These are phyloP conservation scores for Drosophila robusta DNA, from an alignment of 2,888 invertebrate species.

Conservation along the genomic window DNA sequence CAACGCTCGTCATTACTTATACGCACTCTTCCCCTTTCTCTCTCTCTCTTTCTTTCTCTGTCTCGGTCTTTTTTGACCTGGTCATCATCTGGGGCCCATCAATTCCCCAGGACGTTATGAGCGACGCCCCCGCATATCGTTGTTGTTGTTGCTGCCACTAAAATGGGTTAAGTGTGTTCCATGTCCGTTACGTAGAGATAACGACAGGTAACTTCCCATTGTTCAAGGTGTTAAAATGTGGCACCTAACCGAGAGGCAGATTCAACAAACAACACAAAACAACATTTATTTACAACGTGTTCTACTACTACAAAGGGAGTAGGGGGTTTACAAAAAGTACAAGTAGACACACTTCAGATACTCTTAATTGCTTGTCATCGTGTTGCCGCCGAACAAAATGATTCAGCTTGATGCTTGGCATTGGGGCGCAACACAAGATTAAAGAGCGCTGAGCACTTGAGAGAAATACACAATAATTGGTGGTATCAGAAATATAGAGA, in stretches of 20 bases:
- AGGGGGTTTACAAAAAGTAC: neutral
- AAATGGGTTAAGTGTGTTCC: conserved; percentile 55
- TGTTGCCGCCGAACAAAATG: conserved; percentile 10
- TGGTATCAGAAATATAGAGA: conserved; percentile 1
- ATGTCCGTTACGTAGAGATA: conserved; percentile 39
- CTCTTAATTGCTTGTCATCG: conserved; percentile 38
- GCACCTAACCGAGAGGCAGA: conserved; percentile 33
- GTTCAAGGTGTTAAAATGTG: conserved; percentile 55
- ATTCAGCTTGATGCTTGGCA: conserved; percentile 14
- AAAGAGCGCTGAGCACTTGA: neutral
- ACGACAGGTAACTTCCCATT: conserved; percentile 36
- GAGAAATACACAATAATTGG: conserved; percentile 12
- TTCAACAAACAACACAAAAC: conserved; percentile 3
- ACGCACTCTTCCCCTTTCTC: conserved; percentile 14
- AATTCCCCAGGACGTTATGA: conserved; percentile 42
- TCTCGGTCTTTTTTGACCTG: conserved; percentile 4
- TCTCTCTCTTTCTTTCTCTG: neutral
- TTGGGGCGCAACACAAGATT: neutral
- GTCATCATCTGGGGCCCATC: conserved; percentile 41
- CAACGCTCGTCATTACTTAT: conserved; percentile 45
- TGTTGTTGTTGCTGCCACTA: conserved; percentile 24
- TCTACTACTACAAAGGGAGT: neutral
- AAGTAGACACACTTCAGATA: conserved; percentile 15
- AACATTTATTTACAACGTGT: conserved; percentile 34
- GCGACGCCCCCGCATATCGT: conserved; percentile 26